These are phyloP conservation scores for Tinea trinotella DNA, from an alignment of 2,888 invertebrate species.

Conservation along the genomic window DNA sequence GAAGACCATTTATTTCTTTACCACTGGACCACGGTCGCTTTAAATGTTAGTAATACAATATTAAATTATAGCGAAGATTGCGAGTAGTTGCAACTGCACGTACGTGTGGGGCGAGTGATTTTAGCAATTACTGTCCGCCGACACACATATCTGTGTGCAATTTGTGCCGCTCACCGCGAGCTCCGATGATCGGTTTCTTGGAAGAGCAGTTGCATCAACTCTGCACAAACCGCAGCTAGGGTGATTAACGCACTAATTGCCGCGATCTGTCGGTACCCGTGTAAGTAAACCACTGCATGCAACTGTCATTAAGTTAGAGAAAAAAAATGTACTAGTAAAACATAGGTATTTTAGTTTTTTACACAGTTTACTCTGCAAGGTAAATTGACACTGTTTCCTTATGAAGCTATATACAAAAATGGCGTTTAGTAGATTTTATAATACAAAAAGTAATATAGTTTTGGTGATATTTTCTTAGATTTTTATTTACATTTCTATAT, in stretches of 20 bases:
- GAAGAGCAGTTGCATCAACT: slow-evolving; percentile 59
- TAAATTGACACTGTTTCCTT: not conserved
- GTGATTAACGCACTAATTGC: slow-evolving; percentile 65
- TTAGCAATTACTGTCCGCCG: slow-evolving; percentile 64
- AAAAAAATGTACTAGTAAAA: not conserved
- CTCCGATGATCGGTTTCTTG: slow-evolving; percentile 58
- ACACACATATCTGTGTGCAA: slow-evolving; percentile 54
- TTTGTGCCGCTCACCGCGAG: slow-evolving; percentile 30
- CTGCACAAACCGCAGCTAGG: slow-evolving; percentile 35
- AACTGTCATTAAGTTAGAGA: slow-evolving; percentile 11
- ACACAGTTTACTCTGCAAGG: not conserved
- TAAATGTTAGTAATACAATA: too few species aligned
- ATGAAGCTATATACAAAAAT: too few species aligned
- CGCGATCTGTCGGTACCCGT: slow-evolving; percentile 22
- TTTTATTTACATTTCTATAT: too few species aligned
- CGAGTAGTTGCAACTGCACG: not conserved
- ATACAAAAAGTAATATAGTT: too few species aligned
- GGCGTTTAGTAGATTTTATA: too few species aligned
- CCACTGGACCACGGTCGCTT: too few species aligned
- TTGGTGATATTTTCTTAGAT: too few species aligned
- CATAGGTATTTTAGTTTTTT: not conserved
- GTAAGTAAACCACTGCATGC: slow-evolving; percentile 16
- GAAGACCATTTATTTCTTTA: too few species aligned
- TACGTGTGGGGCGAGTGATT: slow-evolving; percentile 43
- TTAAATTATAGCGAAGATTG: not conserved